Evolutionary conservation across 1,140 invertebrate genomes (phyloP), one percentile per base, ranked within the genome.

Genomic region (Drosophila miranda): DNA sequence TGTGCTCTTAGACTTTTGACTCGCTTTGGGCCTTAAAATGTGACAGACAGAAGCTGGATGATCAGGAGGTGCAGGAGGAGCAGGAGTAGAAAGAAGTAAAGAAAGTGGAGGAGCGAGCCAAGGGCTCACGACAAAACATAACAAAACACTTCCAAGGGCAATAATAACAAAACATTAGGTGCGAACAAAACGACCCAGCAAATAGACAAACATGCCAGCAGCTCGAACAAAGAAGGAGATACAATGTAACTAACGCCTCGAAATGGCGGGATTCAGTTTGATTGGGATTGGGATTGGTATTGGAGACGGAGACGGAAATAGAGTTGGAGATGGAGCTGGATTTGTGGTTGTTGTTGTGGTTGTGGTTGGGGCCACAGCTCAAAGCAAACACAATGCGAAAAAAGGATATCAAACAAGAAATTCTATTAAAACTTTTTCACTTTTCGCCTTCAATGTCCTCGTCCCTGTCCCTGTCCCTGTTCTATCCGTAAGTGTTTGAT

Each of bases 341-440:
- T 11, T 21, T 28, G n/a, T 23, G 6, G 8, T n/a, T 46, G 54
- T 9, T 9, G 9, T 41, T 19, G 34, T 38, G 1, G 34, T 13
- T 38, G 34, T 30, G 30, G 30, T 11, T 34, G 28, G 28, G 26
- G 44, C 48, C 30, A 57, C 48, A 68, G 34, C 11, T 38, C 69
- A 57, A 74, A 51, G 57, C 73, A 38, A 38, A 38, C 11, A 38
- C 34, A 54, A 67, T 56, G 34, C 42, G 16, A 57, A 69, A 57
- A 46, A 44, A 38, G 53, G 75, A 42, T 69, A 63, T 74, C 56
- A 75, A 52, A 58, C 75, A 70, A 66, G 68, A 86, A 84, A 77
- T 81, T 81, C 81, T 81, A 84, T 86, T 86, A 84, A 84, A 84
- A 86, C 72, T 84, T 84, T 84, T 84, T 77, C 73, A 77, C 73